Evolutionary conservation across 1,140 invertebrate genomes (phyloP), one percentile per base, ranked within the genome.

Genomic region (Drosophila oshimai): DNA sequence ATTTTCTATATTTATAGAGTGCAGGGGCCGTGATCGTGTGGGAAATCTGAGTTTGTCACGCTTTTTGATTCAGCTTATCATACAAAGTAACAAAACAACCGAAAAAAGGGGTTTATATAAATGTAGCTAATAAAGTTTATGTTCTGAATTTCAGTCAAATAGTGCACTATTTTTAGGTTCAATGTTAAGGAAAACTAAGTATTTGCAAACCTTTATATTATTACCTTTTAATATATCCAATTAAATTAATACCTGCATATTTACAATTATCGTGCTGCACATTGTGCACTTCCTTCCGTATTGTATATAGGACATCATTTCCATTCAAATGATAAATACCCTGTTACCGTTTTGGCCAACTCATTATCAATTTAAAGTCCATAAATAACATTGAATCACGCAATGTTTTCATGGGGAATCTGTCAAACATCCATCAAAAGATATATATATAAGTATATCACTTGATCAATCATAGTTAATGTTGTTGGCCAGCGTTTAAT

Each of bases 401-500:
- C 68, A 53, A 81, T 37, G 31, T 26, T 34, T 60, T 65, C 60
- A 65, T 18, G 41, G 31, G 64, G 33, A 39, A 60, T 72, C 58
- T 62, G 60, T 61, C 69, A 61, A 57, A 37, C 13, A 54, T 20
- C 36, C 36, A 58, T 61, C 36, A 58, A 42, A 61, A 61, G 18
- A 41, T 41, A 53, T 51, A 31, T 33, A 7, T 4, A n/a, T 33
- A 13, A 34, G 12, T 58, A 75, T 86, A 67, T 67, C 53, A 75
- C 72, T 75, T 65, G 47, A 84, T 86, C 75, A 86, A 86, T 84
- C 81, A 72, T 34, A 47, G 47, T 72, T 79, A 72, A 79, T 79
- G 47, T 26, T 62, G 41, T 79, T 86, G 74, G 51, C 42, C 58
- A 44, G 37, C 31, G 44, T 62, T 79, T 86, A 55, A 79, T 75